phyloP scores from a whole-genome alignment of 2,888 invertebrate species.

The Leucophenga maculata region DNA sequence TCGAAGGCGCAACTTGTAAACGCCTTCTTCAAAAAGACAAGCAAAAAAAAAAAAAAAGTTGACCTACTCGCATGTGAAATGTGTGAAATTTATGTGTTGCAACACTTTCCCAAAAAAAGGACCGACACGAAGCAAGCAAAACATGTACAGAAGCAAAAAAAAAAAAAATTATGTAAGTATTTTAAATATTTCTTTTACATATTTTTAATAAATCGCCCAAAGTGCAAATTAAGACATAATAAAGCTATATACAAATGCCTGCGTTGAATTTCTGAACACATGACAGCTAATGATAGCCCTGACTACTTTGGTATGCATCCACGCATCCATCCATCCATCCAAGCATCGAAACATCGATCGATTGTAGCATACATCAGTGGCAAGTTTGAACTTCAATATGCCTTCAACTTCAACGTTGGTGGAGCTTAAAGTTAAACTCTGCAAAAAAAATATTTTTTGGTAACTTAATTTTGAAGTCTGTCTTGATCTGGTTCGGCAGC shows the following conservation, averaged over 20 bases:
- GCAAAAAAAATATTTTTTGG: background rate
- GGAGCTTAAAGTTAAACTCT: background rate
- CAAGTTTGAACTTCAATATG: slow-evolving; percentile 37
- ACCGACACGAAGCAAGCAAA: background rate
- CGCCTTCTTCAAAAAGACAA: slow-evolving; percentile 48
- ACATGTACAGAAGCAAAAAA: slow-evolving; percentile 21
- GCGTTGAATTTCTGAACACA: background rate
- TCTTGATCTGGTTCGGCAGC: background rate
- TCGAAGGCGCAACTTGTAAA: slow-evolving; percentile 35
- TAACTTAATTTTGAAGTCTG: background rate
- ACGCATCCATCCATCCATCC: slow-evolving; percentile 53
- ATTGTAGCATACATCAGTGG: slow-evolving; percentile 23
- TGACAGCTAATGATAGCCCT: slow-evolving; percentile 10
- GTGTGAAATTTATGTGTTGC: slow-evolving; percentile 20
- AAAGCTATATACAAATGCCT: slow-evolving; percentile 50
- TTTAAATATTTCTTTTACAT: background rate
- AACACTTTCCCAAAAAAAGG: background rate
- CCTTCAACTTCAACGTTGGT: slow-evolving; percentile 39
- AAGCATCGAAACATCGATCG: slow-evolving; percentile 27
- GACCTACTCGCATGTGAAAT: slow-evolving; percentile 14
- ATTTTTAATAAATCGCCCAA: slow-evolving; percentile 48
- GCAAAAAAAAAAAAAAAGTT: slow-evolving; percentile 25
- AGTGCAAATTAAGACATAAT: slow-evolving; percentile 66
- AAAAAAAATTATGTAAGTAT: background rate
- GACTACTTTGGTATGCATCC: background rate